phyloP scores from a whole-genome alignment of 2,113 vertebrate species.

The Odocoileus hemionus region DNA sequence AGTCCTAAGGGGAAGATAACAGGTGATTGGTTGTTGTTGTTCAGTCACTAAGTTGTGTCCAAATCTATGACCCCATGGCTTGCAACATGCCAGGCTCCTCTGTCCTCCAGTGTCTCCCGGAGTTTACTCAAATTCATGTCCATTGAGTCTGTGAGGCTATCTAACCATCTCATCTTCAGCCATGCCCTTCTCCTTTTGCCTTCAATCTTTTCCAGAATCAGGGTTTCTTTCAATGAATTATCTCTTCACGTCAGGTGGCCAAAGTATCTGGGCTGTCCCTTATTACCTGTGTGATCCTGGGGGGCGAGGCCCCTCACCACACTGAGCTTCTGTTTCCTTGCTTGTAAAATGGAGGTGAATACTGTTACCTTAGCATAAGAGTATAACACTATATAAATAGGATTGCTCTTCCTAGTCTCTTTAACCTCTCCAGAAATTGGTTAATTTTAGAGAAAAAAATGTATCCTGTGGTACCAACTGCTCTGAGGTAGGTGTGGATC shows the following conservation, averaged over 20 bases:
- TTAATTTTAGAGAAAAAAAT: neutral
- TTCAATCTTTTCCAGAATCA: neutral
- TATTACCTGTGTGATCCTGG: neutral
- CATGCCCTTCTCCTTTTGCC: neutral
- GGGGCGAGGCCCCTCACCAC: neutral
- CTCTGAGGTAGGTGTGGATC: neutral
- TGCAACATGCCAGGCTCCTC: neutral
- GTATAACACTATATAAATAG: rapidly evolving
- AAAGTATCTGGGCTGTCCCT: neutral
- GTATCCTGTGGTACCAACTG: rapidly evolving
- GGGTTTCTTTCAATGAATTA: neutral
- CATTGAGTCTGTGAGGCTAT: neutral
- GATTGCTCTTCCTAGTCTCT: neutral
- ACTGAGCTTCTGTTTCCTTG: no score
- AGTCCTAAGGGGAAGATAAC: no score
- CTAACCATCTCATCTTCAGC: neutral
- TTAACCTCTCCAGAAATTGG: neutral
- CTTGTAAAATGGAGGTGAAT: neutral
- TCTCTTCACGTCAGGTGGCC: neutral
- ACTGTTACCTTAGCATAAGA: rapidly evolving
- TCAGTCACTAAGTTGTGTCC: neutral
- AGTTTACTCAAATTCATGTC: neutral
- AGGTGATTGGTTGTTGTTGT: neutral
- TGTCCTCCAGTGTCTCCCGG: neutral
- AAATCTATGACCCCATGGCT: neutral